Evolutionary conservation across 1,140 invertebrate species (phyloP), one percentile per base, ranked within the genome.

Genomic region (Sarcophaga peregrina): DNA sequence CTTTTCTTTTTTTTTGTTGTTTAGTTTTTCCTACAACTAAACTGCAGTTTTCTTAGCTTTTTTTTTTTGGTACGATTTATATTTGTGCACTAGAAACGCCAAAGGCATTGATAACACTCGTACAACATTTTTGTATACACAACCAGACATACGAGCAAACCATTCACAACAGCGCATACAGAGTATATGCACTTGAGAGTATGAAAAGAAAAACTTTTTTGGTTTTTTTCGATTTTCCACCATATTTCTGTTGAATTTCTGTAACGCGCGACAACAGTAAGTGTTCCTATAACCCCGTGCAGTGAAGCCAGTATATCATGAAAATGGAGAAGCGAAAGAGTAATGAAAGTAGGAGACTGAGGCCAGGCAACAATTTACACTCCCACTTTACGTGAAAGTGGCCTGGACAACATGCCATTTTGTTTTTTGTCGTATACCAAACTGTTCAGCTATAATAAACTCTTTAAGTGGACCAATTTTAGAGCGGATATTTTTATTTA

Each of bases 101-200:
- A 68, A 68, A 17, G 62, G 62, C 62, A 68, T 68, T 68, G 62
- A 25, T 68, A 68, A 17, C 62, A 68, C 62, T 68, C 13, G n/a
- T n/a, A 58, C 54, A n/a, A 1, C 25, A 37, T 2, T 2, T 2
- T 37, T 37, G 25, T 37, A 37, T 37, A 37, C 25, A 37, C 25
- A 37, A 4, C 25, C 25, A 37, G 25, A 37, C 25, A 37, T 37
- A 37, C 25, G 25, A 37, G 25, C 25, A 37, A 37, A 4, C 25
- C 25, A 37, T 37, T 37, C 4, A 37, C 25, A 37, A n/a, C 54
- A n/a, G n/a, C 54, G 8, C 13, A 58, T 15, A n/a, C 13, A 58
- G n/a, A 58, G 13, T 58, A n/a, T n/a, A n/a, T n/a, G 25, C 54
- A 58, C 0, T 6, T 58, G 15, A 58, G 54, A 37, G 4, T 37